Evolutionary conservation across 2,797 vertebrate species (phyloP).

Genomic region (Notolepis coatsorum): DNA sequence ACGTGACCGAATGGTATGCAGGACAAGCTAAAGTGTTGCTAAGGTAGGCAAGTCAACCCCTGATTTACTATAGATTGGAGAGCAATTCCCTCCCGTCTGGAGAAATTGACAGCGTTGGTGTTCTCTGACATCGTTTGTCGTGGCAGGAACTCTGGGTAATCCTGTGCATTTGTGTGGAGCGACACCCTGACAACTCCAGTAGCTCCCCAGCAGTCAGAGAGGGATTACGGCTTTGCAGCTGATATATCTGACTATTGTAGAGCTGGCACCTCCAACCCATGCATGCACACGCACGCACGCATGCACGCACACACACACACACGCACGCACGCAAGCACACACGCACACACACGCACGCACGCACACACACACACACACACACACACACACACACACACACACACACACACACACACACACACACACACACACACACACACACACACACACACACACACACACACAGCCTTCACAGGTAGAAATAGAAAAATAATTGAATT

Average conservation of each 20-base stretch:
- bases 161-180: slow-evolving; percentile 67
- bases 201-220: slow-evolving; percentile 62
- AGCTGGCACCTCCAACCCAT: slow-evolving; percentile 52
- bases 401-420: no score
- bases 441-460: slow-evolving; percentile 45
- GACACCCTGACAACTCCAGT: slow-evolving; percentile 62
- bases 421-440: slow-evolving; percentile 4
- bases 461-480: slow-evolving; percentile 47
- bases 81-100: slow-evolving; percentile 66
- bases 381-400: no score
- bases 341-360: slow-evolving; percentile 6
- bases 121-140: slow-evolving; percentile 70
- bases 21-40: no score
- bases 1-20: no score
- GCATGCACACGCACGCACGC: slow-evolving; percentile 2
- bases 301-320: slow-evolving; percentile 38
- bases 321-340: slow-evolving; percentile 29
- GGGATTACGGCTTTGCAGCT: slow-evolving; percentile 69
- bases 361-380: slow-evolving; percentile 32
- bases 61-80: slow-evolving; percentile 60
- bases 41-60: slow-evolving; percentile 61
- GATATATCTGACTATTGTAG: slow-evolving; percentile 70
- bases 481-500: slow-evolving; percentile 49
- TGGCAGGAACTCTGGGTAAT: slow-evolving; percentile 67
- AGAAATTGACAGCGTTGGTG: slow-evolving; percentile 63